Evolutionary conservation across 1,140 invertebrate species (phyloP).

Genomic region (Arctopsyche grandis): DNA sequence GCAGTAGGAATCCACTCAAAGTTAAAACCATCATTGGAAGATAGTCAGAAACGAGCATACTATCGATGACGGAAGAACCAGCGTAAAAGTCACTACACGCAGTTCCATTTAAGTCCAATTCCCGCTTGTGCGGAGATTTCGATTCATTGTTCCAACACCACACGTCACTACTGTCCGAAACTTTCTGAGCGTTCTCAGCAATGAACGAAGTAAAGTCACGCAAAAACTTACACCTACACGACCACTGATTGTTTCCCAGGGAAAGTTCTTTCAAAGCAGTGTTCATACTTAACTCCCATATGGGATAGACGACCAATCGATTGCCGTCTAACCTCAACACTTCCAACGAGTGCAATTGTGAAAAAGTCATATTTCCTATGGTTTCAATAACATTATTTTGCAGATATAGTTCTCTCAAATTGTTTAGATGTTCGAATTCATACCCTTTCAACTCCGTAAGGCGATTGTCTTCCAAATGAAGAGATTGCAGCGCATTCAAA

Average conservation of each 20-base stretch:
- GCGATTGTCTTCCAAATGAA: conserved; percentile 88
- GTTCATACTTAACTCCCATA: conserved; percentile 84
- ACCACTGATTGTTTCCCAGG: conserved; percentile 86
- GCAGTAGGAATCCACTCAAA: conserved; percentile 76
- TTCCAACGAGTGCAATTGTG: conserved; percentile 80
- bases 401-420: conserved; percentile 85
- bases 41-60: conserved; percentile 84
- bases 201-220: conserved; percentile 87
- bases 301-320: conserved; percentile 79
- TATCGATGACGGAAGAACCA: conserved; percentile 83
- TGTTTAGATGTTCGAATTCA: conserved; percentile 87
- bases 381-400: conserved; percentile 85
- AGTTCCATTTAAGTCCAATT: conserved; percentile 83
- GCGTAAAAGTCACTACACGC: conserved; percentile 85
- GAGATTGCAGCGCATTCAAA: conserved; percentile 79
- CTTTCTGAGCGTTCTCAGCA: conserved; percentile 81
- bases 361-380: conserved; percentile 84
- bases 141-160: conserved; percentile 84
- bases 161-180: conserved; percentile 79
- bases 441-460: conserved; percentile 84
- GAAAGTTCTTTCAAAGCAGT: conserved; percentile 76
- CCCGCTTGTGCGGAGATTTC: conserved; percentile 75
- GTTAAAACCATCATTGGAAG: conserved; percentile 85
- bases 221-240: conserved; percentile 89
- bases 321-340: conserved; percentile 87